Percentiles rank a stretch among this genome's conserved stretches.
phyloP scores from a whole-genome alignment of 2,797 vertebrate genomes.

The Myotis vivesi region DNA sequence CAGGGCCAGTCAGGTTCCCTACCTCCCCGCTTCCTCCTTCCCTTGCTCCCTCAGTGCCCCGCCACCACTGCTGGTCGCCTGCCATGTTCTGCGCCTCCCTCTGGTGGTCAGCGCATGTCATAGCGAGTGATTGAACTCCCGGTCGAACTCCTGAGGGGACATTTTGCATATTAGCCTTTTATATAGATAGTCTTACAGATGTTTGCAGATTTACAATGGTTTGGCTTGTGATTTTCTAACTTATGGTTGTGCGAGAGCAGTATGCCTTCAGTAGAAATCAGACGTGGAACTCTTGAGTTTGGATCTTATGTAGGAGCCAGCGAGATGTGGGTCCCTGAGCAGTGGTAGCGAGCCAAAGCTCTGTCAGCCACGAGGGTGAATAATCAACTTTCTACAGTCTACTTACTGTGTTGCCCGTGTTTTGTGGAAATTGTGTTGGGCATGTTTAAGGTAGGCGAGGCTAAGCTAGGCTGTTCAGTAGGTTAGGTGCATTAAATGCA shows the following conservation, averaged over 20 bases:
- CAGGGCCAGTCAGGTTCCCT: too few species aligned
- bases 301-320: background rate
- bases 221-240: background rate
- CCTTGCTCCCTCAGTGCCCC: too few species aligned
- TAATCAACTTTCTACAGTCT: accelerated
- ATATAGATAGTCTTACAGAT: background rate
- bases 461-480: background rate
- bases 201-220: background rate
- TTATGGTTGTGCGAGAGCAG: background rate
- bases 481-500: too few species aligned
- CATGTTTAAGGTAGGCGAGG: too few species aligned
- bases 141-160: too few species aligned
- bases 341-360: background rate
- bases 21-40: too few species aligned
- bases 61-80: too few species aligned
- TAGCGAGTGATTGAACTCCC: too few species aligned
- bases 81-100: too few species aligned
- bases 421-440: background rate
- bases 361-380: background rate
- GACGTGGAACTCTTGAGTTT: background rate
- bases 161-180: too few species aligned
- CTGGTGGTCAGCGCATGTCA: too few species aligned
- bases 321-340: accelerated
- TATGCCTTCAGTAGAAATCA: background rate
- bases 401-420: too few species aligned